Conservation (phyloP, 2,797 vertebrate genomes). For the Hypotaenidia philippensis region DNA sequence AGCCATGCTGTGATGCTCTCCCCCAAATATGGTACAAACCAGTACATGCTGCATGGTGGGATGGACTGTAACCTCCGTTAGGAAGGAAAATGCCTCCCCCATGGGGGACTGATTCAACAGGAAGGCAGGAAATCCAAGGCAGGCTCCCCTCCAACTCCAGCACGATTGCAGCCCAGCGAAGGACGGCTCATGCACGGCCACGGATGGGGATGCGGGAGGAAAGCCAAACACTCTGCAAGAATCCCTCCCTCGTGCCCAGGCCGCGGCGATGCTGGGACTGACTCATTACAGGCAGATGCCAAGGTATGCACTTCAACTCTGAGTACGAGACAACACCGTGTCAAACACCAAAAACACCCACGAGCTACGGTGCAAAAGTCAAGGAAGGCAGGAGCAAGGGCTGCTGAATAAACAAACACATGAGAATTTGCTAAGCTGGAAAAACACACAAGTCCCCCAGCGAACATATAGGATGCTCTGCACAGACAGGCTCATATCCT, state of each 20-base stretch:
- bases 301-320: constrained; percentile 48
- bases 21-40: neutral
- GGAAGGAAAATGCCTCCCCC: constrained; percentile 70
- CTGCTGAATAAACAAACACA: neutral
- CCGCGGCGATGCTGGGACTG: constrained; percentile 55
- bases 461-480: neutral
- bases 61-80: neutral
- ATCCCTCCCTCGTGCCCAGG: constrained; percentile 52
- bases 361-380: neutral
- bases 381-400: neutral
- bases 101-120: constrained; percentile 54
- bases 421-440: neutral
- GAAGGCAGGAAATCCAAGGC: constrained; percentile 75
- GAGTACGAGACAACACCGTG: neutral
- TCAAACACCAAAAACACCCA: neutral
- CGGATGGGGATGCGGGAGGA: constrained; percentile 16
- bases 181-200: constrained; percentile 42
- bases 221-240: constrained; percentile 14
- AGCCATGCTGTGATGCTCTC: neutral
- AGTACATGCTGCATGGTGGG: neutral
- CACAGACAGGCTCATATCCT: neutral
- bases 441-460: neutral
- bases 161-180: neutral
- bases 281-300: constrained; percentile 26
- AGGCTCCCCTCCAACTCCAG: constrained; percentile 54